phyloP scores from a whole-genome alignment of 64 coral and sea anemone genomes.

The Montipora capricornis region DNA sequence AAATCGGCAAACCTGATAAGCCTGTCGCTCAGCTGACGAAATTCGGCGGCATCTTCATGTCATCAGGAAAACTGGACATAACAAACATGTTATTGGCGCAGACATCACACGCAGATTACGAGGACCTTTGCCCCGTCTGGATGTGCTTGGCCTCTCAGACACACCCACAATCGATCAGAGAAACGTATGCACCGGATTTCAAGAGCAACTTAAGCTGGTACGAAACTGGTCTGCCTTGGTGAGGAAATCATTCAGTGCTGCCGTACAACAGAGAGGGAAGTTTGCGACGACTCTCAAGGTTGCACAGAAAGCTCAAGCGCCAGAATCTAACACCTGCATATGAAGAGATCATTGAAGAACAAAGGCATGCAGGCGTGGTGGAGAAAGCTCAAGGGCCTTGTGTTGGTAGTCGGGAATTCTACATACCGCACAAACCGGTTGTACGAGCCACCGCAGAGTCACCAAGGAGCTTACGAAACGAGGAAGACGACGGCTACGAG shows the following conservation, averaged over 20 bases:
- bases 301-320: constrained; percentile 41
- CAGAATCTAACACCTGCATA: constrained; percentile 44
- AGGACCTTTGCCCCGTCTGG: constrained; percentile 43
- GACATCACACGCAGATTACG: background rate
- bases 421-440: constrained; percentile 22
- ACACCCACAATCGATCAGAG: constrained; percentile 18
- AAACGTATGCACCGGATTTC: constrained; percentile 22
- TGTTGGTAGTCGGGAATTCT: background rate
- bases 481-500: too few relatives aligned
- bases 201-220: constrained; percentile 63
- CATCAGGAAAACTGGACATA: background rate
- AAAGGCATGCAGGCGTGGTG: constrained; percentile 61
- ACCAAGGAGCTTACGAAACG: background rate
- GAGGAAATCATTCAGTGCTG: constrained; percentile 49
- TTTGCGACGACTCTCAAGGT: constrained; percentile 5
- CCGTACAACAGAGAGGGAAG: constrained; percentile 53
- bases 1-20: background rate
- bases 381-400: constrained; percentile 15
- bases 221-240: constrained; percentile 56
- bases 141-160: constrained; percentile 47
- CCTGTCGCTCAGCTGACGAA: background rate
- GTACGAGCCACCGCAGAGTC: background rate
- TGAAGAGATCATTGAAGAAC: constrained; percentile 61
- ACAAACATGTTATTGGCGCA: background rate
- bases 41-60: background rate